Evolutionary conservation across 2,113 vertebrate species (phyloP), one percentile per base, ranked within the genome.

Genomic region (Eretmochelys imbricata): DNA sequence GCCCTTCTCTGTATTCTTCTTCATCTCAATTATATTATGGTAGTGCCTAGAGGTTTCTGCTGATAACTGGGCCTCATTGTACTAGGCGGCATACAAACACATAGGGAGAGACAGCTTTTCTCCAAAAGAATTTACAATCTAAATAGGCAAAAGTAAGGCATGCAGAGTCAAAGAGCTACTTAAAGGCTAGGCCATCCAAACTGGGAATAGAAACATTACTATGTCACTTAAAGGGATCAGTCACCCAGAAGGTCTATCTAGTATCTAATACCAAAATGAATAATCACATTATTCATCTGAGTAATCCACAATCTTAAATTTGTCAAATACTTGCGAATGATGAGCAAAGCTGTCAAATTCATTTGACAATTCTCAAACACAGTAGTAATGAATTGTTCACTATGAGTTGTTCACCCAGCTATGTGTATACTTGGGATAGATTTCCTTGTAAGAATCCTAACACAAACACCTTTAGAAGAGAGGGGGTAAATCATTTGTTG

Each of bases 51-150:
- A 83, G 7, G 5, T 22, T 46, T 5, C 9, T 42, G 38, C 38
- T 76, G 49, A 90, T 82, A 6, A 11, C 27, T 27, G 4, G 1
- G 6, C 14, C 80, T 8, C 19, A 12, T 57, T 24, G 38, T 29
- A 3, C 1, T 50, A 54, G 0, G 0, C 29, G 6, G 7, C 48
- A 1, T 10, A 76, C 22, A n/a, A 87, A 11, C 4, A 1, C 1
- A 51, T 1, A 80, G 3, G 4, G 49, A 76, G 20, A 84, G 31
- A 48, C 31, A 84, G 84, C n/a, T 1, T 27, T 80, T 82, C 2
- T 5, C 50, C 9, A 84, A 50, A 9, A 69, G 48, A 87, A 1
- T 78, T 78, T 89, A 10, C 8, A 85, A 5, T 54, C 82, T 9
- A 19, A 12, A 31, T 5, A 91, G 42, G 49, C 1, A 35, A 12